phyloP scores from a whole-genome alignment of 2,888 invertebrate species.

The Mesorhabditis belari region DNA sequence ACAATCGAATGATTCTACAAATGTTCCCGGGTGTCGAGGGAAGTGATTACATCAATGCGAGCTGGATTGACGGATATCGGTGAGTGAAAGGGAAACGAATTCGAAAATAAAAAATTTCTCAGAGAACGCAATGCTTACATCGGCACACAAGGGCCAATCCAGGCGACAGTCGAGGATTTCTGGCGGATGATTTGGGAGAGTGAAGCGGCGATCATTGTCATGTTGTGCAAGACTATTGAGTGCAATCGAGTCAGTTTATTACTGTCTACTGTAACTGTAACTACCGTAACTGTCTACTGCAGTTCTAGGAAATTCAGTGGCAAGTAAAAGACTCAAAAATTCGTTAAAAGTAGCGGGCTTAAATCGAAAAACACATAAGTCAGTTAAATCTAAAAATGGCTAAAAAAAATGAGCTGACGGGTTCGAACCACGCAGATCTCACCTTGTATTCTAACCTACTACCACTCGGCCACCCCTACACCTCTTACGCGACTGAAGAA shows the following conservation, averaged over 20 bases:
- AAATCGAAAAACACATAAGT: too few relatives aligned
- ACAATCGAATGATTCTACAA: slow-evolving; percentile 61
- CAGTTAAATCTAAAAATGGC: too few relatives aligned
- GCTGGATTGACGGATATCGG: slow-evolving; percentile 77
- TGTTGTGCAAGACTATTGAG: slow-evolving; percentile 62
- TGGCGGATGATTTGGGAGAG: slow-evolving; percentile 99
- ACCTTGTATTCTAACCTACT: too few relatives aligned
- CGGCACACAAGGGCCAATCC: slow-evolving; percentile 93
- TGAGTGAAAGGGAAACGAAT: slow-evolving; percentile 3
- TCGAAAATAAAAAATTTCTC: background rate
- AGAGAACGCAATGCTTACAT: slow-evolving; percentile 77
- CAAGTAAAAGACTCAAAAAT: too few relatives aligned
- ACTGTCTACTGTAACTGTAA: too few relatives aligned
- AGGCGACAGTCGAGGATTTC: slow-evolving; percentile 93
- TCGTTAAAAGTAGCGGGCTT: too few relatives aligned
- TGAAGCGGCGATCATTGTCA: slow-evolving; percentile 96
- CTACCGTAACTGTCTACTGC: too few relatives aligned
- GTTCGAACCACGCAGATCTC: too few relatives aligned
- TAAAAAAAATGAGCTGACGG: too few relatives aligned
- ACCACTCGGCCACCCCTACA: too few relatives aligned
- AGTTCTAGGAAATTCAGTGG: too few relatives aligned
- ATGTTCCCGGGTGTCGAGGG: slow-evolving; percentile 46
- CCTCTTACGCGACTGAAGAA: too few relatives aligned
- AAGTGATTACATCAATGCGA: slow-evolving; percentile 97
- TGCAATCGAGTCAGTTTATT: slow-evolving; percentile 10